phyloP scores from a whole-genome alignment of 2,888 invertebrate genomes.

The Ferrisia virgata region DNA sequence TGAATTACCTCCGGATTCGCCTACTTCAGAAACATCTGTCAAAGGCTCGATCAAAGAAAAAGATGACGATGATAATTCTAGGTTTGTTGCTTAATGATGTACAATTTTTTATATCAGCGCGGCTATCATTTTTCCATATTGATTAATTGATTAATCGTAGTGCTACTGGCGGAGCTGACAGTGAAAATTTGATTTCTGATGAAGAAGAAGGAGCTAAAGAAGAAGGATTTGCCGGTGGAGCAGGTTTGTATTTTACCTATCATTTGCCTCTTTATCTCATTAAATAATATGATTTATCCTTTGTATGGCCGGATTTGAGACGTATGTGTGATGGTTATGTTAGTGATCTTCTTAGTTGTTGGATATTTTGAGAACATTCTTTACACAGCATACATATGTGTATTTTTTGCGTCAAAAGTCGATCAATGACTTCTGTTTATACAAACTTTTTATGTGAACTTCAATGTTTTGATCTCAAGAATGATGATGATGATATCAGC shows the following conservation, averaged over 20 bases:
- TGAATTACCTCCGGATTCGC: constrained; percentile 54
- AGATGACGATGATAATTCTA: constrained; percentile 79
- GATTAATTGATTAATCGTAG: constrained; percentile 56
- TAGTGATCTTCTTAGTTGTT: too few relatives aligned
- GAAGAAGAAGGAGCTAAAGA: constrained; percentile 48
- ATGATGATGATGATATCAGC: too few relatives aligned
- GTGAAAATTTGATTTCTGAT: constrained; percentile 57
- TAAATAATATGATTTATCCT: too few relatives aligned
- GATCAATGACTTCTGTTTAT: too few relatives aligned
- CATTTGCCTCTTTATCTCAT: too few relatives aligned
- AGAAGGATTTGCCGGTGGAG: constrained; percentile 55
- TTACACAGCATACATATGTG: too few relatives aligned
- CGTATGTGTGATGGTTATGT: too few relatives aligned
- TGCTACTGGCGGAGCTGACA: constrained; percentile 87
- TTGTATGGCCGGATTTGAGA: too few relatives aligned
- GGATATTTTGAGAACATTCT: too few relatives aligned
- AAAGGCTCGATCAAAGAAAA: constrained; percentile 57
- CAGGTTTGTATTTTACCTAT: constrained; percentile 58
- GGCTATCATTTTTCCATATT: background rate
- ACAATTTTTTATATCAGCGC: background rate
- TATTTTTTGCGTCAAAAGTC: too few relatives aligned
- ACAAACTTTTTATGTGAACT: too few relatives aligned
- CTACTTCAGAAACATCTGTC: constrained; percentile 55
- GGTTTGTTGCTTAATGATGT: constrained; percentile 57
- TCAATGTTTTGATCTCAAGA: too few relatives aligned